Conservation (phyloP, 92 coral and sea anemone species). For the Pocillopora meandrina region DNA sequence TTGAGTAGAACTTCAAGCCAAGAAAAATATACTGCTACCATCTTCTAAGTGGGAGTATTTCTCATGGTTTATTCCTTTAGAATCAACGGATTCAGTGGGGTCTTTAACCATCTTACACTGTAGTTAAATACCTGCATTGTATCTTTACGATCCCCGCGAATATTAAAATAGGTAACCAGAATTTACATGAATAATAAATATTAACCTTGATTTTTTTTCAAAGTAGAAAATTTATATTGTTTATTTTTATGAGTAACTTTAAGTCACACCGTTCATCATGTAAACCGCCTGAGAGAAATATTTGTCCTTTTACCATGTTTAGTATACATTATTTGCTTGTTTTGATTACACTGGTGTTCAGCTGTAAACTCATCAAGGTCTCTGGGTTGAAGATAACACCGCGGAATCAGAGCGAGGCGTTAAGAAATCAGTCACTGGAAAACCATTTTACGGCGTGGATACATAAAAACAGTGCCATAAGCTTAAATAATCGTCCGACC, state of each 20-base stretch:
- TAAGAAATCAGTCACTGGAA: not conserved
- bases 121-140: not conserved
- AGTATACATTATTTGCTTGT: constrained; percentile 3
- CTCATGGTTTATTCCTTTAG: no score
- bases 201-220: not conserved
- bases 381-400: constrained; percentile 3
- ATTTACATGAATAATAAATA: constrained; percentile 30
- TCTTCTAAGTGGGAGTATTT: no score
- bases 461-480: not conserved
- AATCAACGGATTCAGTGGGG: no score
- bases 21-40: no score
- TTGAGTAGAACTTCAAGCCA: no score
- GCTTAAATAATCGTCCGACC: constrained; percentile 4
- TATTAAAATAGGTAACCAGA: not conserved
- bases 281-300: not conserved
- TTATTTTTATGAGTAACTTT: not conserved
- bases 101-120: not conserved
- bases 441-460: constrained; percentile 7
- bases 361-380: not conserved
- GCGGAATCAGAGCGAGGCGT: not conserved
- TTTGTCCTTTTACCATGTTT: constrained; percentile 4
- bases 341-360: not conserved
- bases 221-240: not conserved
- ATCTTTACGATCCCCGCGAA: constrained; percentile 20
- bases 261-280: constrained; percentile 11